Base-by-base conservation (phyloP, 2,797 vertebrate genomes). In the Melanotaenia boesemani region DNA sequence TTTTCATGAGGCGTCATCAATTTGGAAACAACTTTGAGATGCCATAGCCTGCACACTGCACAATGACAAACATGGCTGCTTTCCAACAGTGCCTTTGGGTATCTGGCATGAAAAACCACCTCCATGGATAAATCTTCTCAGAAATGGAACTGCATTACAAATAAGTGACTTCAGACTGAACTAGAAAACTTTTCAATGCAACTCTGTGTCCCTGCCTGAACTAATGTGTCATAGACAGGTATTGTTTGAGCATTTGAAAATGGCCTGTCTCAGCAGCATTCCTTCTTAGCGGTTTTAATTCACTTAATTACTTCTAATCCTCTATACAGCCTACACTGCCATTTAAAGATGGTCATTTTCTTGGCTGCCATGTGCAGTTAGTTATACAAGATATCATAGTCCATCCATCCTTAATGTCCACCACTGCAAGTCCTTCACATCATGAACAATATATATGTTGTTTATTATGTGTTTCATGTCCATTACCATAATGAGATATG, bases 31-130 rank as follows among this genome's bases (percentile, higher is more conserved):
- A 93, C 93, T 93, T 94, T 90, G 91, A 93, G 94, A 92, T 94
- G 86, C 87, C 81, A 70, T 87, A 91, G 88, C 83, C 88, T 77
- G 88, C 89, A 79, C 67, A 81, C 72, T 88, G 90, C 87, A 88
- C 87, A 91, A 90, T 90, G 91, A 95, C 94, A 24, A 96, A 84
- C 88, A 85, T 95, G 95, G 95, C 94, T 82, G 79, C 77, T 91
- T 94, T 96, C 95, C 96, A 96, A 95, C 88, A 89, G 91, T 88
- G 89, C 93, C 95, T 92, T 95, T 94, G 95, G 95, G 92, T 95
- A 95, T 95, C 94, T 96, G 95, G 95, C 95, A 96, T 89, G 91
- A 93, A 91, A 87, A 95, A 89, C 94, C 83, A 89, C 81, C 67
- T 88, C 50, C 20, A 79, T 77, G 88, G 90, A 90, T 91, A 91